Base-by-base conservation (phyloP, 2,797 vertebrate species). In the Passerculus sandwichensis region DNA sequence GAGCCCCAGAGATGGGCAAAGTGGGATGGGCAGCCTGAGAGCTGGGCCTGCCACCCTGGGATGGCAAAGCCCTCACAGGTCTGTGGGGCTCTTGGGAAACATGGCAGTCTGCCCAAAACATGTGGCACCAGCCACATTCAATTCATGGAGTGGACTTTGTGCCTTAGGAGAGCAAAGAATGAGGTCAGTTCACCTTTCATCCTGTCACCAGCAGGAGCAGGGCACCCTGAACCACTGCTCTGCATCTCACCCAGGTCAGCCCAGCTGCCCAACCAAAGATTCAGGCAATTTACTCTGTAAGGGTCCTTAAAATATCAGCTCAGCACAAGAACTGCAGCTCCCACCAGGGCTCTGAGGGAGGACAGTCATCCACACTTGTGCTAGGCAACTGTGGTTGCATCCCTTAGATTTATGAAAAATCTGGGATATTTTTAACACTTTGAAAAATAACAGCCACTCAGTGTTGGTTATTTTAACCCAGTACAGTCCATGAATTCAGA, bases 381-480 rank as follows among this genome's bases (percentile, higher is more conserved):
- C 91, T 90, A 94, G 85, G 95, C 90, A 96, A 91, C 90, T 57
- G 74, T 48, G 17, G 18, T 45, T 75, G 44, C 56, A 62, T 81
- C 73, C 83, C 69, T 65, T 13, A 3, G 60, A 81, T 90, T 88
- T 71, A 79, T 50, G 45, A 59, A 78, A 42, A 79, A 79, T 27
- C 70, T 53, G 40, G 45, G 76, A 73, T 93, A 96, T 92, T 96
- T 93, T 94, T 94, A 96, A 90, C 56, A 54, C 61, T 89, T 83
- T 66, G 51, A 64, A 80, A 95, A 60, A 77, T 56, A 62, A 64
- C 44, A 75, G 66, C 40, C 56, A 56, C 60, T 88, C 44, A 11
- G 59, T 2, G 2, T 38, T 2, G 2, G 72, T 65, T 91, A 74
- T 72, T 89, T 83, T 89, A 85, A 81, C 54, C 71, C 44, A 0